Evolutionary conservation across 2,797 vertebrate species (phyloP).

Genomic region (Aotus griseimembra): DNA sequence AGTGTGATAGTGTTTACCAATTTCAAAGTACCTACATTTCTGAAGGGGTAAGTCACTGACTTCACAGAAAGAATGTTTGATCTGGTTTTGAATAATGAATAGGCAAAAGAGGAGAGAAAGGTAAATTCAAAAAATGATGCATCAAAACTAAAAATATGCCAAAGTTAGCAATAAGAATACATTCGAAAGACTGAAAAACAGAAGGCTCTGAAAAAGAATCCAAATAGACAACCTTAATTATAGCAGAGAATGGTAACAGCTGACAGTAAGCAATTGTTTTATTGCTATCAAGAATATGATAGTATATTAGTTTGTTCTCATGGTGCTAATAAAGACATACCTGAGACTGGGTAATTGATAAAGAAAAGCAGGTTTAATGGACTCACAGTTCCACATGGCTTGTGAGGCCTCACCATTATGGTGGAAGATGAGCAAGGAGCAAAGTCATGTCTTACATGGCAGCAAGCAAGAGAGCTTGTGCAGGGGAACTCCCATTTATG

Average conservation of each 20-base stretch:
- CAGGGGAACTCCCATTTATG: neutral
- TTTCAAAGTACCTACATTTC: neutral
- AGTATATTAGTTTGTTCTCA: neutral
- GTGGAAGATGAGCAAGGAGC: neutral
- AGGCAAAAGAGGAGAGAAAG: neutral
- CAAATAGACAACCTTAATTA: neutral
- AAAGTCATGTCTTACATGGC: neutral
- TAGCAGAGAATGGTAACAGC: neutral
- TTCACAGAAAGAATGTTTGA: neutral
- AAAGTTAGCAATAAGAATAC: neutral
- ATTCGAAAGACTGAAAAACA: neutral
- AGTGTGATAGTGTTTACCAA: neutral
- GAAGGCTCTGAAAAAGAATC: neutral
- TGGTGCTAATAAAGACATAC: neutral
- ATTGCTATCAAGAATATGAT: neutral
- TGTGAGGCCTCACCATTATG: neutral
- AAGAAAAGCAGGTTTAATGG: neutral
- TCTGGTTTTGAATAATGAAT: neutral
- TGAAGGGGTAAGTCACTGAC: neutral
- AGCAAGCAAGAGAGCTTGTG: neutral
- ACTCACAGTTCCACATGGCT: neutral
- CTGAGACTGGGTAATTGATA: neutral
- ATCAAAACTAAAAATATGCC: neutral
- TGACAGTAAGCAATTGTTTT: neutral
- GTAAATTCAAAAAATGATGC: neutral